Percentiles rank a stretch among this genome's conserved stretches.
These are phyloP conservation scores for Thera obeliscata DNA, from an alignment of 2,888 invertebrate genomes.

Conservation along the genomic window DNA sequence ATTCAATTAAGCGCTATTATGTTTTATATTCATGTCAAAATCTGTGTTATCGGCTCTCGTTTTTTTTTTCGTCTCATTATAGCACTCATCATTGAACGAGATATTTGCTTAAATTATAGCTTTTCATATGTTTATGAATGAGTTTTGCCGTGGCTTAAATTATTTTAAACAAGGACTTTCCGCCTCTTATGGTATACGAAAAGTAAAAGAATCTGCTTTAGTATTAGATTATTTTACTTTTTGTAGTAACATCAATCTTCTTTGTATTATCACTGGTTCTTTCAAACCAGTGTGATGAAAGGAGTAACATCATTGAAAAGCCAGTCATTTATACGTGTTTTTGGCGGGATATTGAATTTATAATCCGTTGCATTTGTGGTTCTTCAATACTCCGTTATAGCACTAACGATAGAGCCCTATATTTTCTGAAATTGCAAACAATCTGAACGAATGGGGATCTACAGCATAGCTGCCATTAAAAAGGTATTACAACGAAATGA, in stretches of 20 bases:
- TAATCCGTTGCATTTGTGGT: background rate
- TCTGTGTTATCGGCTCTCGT: constrained; percentile 20
- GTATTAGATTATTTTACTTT: too few relatives aligned
- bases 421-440: constrained; percentile 39
- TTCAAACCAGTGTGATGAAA: too few relatives aligned
- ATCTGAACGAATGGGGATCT: constrained; percentile 43
- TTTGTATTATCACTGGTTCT: too few relatives aligned
- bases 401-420: constrained; percentile 31
- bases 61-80: constrained; percentile 15
- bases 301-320: too few relatives aligned
- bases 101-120: constrained; percentile 6
- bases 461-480: constrained; percentile 54
- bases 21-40: constrained; percentile 33
- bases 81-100: constrained; percentile 3
- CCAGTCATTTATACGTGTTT: too few relatives aligned
- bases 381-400: constrained; percentile 18
- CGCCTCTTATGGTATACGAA: too few relatives aligned
- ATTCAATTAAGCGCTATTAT: constrained; percentile 43
- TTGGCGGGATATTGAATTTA: too few relatives aligned
- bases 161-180: background rate
- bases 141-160: background rate
- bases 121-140: constrained; percentile 1
- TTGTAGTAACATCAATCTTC: too few relatives aligned
- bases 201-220: too few relatives aligned
- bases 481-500: constrained; percentile 52